Conservation (phyloP, 2,113 vertebrate genomes). For the Psilopsiagon aymara region DNA sequence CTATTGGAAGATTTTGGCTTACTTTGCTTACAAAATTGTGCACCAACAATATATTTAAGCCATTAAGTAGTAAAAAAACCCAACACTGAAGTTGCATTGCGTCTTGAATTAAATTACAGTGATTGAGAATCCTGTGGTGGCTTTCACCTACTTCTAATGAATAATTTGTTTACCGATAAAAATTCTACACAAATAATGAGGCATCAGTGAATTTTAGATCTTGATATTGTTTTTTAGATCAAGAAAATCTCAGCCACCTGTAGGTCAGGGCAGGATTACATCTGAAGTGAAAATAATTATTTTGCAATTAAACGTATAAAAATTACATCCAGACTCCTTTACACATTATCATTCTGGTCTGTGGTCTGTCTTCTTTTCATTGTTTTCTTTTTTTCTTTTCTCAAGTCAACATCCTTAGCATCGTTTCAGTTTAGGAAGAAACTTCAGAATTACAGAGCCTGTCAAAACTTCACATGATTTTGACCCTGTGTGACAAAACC, state of each 20-base stretch:
- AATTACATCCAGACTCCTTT: too few relatives aligned
- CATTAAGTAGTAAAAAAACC: neutral
- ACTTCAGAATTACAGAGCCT: neutral
- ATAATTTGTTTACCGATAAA: neutral
- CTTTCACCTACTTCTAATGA: neutral
- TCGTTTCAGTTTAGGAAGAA: neutral
- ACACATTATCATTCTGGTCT: neutral
- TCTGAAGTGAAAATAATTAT: neutral
- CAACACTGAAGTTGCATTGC: neutral
- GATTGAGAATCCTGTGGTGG: neutral
- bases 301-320: neutral
- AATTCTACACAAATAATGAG: neutral
- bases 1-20: neutral
- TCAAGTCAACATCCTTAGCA: neutral
- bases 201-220: neutral
- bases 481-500: neutral
- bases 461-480: neutral
- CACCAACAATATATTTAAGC: neutral
- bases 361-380: neutral
- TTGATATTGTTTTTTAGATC: neutral
- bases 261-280: neutral
- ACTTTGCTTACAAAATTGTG: neutral
- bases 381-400: neutral
- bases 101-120: neutral
- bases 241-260: neutral